Percentiles rank a stretch among this genome's conserved stretches.
Evolutionary conservation across 1,140 invertebrate genomes (phyloP).

Genomic region (Batillaria attramentaria): DNA sequence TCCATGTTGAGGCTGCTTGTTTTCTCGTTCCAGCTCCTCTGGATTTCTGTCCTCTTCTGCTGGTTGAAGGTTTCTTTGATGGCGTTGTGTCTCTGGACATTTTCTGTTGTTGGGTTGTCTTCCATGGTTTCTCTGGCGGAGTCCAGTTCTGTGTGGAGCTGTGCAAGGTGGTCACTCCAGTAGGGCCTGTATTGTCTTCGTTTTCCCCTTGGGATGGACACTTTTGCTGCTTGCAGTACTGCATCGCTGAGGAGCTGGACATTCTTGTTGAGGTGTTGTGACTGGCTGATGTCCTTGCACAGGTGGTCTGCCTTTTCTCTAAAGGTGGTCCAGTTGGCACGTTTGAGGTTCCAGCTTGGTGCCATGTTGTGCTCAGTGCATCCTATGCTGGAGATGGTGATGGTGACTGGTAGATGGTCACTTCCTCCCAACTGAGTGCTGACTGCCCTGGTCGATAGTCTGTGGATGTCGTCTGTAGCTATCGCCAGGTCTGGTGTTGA

Average conservation of each 20-base stretch:
- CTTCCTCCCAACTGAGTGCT: slow-evolving; percentile 30
- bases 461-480: slow-evolving; percentile 36
- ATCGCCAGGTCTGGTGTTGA: slow-evolving; percentile 39
- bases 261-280: background rate
- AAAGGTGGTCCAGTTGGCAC: slow-evolving; percentile 33
- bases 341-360: slow-evolving; percentile 2
- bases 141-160: background rate
- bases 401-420: slow-evolving; percentile 23
- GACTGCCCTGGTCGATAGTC: slow-evolving; percentile 7
- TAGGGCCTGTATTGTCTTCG: background rate
- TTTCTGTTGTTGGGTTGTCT: slow-evolving; percentile 18
- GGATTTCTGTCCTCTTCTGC: too few relatives aligned
- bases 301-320: background rate
- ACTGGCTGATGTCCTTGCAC: background rate
- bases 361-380: too few relatives aligned
- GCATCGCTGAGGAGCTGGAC: background rate
- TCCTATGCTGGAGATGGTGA: background rate
- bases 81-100: slow-evolving; percentile 27
- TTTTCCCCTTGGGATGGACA: slow-evolving; percentile 1
- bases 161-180: too few relatives aligned
- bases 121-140: background rate
- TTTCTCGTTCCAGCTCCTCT: slow-evolving; percentile 6
- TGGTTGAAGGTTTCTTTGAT: slow-evolving; percentile 15
- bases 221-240: slow-evolving; percentile 12
- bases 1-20: slow-evolving; percentile 21